These are phyloP conservation scores for Neoitamus cyanurus DNA, from an alignment of 2,888 invertebrate genomes.

Conservation along the genomic window DNA sequence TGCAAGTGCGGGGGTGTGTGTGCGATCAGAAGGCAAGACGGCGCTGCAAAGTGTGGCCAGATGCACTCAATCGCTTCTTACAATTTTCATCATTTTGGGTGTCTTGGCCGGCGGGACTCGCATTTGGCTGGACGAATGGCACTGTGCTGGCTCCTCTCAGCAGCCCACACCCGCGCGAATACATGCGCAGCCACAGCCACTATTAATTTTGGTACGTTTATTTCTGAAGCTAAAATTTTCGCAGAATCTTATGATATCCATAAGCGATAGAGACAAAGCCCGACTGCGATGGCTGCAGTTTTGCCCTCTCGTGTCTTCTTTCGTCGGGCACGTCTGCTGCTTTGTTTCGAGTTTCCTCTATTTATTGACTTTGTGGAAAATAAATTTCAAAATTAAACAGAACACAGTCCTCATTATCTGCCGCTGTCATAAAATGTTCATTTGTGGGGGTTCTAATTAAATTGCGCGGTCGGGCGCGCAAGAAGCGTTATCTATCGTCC, in stretches of 20 bases:
- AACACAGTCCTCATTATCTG: slow-evolving; percentile 40
- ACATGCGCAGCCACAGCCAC: slow-evolving; percentile 15
- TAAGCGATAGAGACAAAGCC: slow-evolving; percentile 43
- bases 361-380: slow-evolving; percentile 42
- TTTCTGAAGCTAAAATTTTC: slow-evolving; percentile 26
- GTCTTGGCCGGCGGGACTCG: background rate
- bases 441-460: slow-evolving; percentile 26
- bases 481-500: slow-evolving; percentile 9
- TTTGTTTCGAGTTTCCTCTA: slow-evolving; percentile 27
- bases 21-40: background rate
- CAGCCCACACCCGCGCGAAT: background rate
- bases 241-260: slow-evolving; percentile 38
- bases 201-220: slow-evolving; percentile 22
- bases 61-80: slow-evolving; percentile 20
- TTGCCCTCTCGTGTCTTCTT: slow-evolving; percentile 25
- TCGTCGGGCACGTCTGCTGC: background rate
- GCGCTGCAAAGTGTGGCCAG: slow-evolving; percentile 28
- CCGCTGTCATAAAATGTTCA: slow-evolving; percentile 36
- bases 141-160: background rate
- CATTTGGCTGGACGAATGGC: background rate
- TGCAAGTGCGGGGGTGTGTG: background rate
- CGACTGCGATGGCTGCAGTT: slow-evolving; percentile 13
- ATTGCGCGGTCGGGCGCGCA: background rate
- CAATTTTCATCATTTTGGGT: slow-evolving; percentile 8
- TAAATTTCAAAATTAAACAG: slow-evolving; percentile 41